These are phyloP conservation scores for Drosophila lowei DNA, from an alignment of 1,140 invertebrate species.

Conservation along the genomic window DNA sequence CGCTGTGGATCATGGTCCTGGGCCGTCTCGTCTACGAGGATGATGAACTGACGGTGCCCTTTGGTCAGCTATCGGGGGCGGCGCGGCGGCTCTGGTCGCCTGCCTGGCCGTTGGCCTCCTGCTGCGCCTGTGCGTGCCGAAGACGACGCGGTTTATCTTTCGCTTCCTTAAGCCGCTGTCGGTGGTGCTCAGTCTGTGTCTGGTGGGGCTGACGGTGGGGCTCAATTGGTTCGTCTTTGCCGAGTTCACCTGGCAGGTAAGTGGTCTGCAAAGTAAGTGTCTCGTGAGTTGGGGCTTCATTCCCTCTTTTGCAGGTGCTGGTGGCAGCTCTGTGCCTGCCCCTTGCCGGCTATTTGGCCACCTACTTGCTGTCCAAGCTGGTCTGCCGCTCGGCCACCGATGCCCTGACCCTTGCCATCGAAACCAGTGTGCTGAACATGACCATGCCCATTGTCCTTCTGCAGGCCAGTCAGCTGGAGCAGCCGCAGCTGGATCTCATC, in stretches of 20 bases:
- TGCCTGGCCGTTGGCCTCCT: conserved; percentile 48
- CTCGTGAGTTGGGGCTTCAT: neutral
- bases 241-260: conserved; percentile 54
- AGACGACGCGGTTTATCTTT: conserved; percentile 53
- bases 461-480: conserved; percentile 50
- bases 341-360: conserved; percentile 43
- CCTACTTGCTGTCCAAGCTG: conserved; percentile 47
- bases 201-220: conserved; percentile 56
- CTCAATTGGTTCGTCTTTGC: conserved; percentile 56
- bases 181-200: conserved; percentile 51
- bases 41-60: conserved; percentile 48
- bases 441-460: conserved; percentile 61
- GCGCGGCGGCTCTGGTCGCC: conserved; percentile 40
- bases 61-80: conserved; percentile 39
- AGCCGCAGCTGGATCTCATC: conserved; percentile 54
- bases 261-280: neutral
- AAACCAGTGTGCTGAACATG: conserved; percentile 65
- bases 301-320: conserved; percentile 28
- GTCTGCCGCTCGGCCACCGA: conserved; percentile 58
- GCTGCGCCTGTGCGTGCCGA: conserved; percentile 47
- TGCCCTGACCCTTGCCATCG: conserved; percentile 52
- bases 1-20: conserved; percentile 54
- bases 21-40: conserved; percentile 41
- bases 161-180: conserved; percentile 63
- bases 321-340: conserved; percentile 51